Evolutionary conservation across 1,140 invertebrate species (phyloP).

Genomic region (Drosophila ficusphila): DNA sequence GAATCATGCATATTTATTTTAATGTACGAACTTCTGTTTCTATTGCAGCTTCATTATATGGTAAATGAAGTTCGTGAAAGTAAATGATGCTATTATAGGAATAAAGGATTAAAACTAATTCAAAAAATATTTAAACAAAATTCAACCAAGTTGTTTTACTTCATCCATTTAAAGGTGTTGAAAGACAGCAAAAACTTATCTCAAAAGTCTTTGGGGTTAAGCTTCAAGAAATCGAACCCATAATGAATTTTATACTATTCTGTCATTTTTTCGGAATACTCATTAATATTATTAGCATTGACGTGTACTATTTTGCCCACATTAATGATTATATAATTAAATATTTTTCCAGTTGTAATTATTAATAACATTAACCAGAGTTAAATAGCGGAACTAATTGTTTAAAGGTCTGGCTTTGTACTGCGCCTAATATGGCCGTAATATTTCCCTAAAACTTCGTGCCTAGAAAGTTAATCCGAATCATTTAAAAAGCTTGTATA

Average conservation of each 20-base stretch:
- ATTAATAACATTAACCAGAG: background rate
- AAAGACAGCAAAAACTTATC: background rate
- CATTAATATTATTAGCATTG: too few species aligned
- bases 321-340: too few species aligned
- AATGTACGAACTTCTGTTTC: slow-evolving; percentile 3
- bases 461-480: too few species aligned
- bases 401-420: background rate
- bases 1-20: too few species aligned
- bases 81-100: slow-evolving; percentile 25
- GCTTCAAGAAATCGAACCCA: too few species aligned
- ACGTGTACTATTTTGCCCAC: background rate
- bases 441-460: background rate
- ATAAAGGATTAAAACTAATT: slow-evolving; percentile 24
- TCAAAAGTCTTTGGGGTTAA: background rate
- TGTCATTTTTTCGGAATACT: too few species aligned
- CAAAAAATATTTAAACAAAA: slow-evolving; percentile 12
- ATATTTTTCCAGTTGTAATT: too few species aligned
- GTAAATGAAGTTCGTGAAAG: slow-evolving; percentile 16
- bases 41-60: slow-evolving; percentile 30
- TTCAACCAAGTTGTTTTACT: slow-evolving; percentile 13
- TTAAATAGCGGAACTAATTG: background rate
- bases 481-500: background rate
- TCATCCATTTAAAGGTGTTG: background rate
- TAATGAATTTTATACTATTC: too few species aligned
- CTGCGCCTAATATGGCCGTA: too few species aligned